Evolutionary conservation across 2,888 invertebrate species (phyloP), one percentile per base, ranked within the genome.

Genomic region (Chymomyza amoena): DNA sequence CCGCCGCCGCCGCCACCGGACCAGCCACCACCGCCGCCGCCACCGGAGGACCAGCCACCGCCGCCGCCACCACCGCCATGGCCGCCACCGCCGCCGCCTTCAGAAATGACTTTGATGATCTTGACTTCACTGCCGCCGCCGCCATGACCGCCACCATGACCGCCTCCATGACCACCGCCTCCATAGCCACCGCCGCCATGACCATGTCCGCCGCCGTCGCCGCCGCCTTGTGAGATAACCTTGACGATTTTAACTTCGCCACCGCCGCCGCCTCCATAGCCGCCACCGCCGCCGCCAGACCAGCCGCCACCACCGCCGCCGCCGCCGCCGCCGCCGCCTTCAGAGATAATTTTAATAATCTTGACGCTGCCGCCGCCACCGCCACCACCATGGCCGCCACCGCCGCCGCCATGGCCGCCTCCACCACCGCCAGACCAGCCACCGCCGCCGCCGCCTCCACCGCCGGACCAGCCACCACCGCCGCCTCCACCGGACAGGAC

Each of bases 401-500:
- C 70, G 16, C 70, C 76, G 16, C 75, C 72, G 6, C 39, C 39
- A 45, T n/a, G n/a, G n/a, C 77, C 57, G 25, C 56, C 56, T 5
- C 56, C 56, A n/a, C 65, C 64, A 4, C 68, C 67, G 7, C 72
- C 71, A 6, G 73, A 75, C 1, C 62, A 56, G 16, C 16, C 4
- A 4, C 20, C 20, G 20, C 25, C 18, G 56, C 69, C 68, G 51
- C 68, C 66, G 10, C 66, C 65, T 16, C 64, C 52, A 36, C 74
- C 68, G 6, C 76, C 73, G 6, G 72, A 68, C 72, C 72, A 71
- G 59, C 83, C 82, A 32, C 77, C 73, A 51, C 77, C 70, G 6
- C 75, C 69, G 54, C 83, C 81, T 39, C 16, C n/a, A n/a, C 78
- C 77, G 66, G 81, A 76, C 61, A 87, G 78, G 78, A 87, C 84